Evolutionary conservation across 1,140 invertebrate species (phyloP).

Genomic region (Carcinoscorpius rotundicauda): DNA sequence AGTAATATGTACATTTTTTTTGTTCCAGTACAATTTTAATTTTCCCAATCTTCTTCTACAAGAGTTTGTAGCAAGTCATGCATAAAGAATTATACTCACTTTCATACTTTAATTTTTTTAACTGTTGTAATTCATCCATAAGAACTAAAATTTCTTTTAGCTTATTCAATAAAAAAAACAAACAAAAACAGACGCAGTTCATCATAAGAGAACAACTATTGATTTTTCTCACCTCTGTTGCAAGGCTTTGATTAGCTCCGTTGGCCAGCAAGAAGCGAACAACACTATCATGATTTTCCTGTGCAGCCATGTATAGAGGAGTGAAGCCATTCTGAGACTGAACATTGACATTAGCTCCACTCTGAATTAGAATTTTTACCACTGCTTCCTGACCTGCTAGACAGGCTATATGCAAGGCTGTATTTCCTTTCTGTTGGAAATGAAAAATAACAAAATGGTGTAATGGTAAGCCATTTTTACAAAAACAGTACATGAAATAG

Average conservation of each 20-base stretch:
- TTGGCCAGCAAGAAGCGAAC: slow-evolving; percentile 85
- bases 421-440: slow-evolving; percentile 73
- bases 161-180: too few relatives aligned
- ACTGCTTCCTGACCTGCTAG: slow-evolving; percentile 92
- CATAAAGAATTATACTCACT: too few relatives aligned
- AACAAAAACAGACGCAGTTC: too few relatives aligned
- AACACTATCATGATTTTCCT: slow-evolving; percentile 95
- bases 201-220: background rate
- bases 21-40: too few relatives aligned
- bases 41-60: too few relatives aligned
- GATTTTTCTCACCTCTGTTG: slow-evolving; percentile 58
- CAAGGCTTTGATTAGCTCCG: slow-evolving; percentile 92
- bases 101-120: too few relatives aligned
- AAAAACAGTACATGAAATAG: too few relatives aligned
- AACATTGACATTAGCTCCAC: slow-evolving; percentile 91
- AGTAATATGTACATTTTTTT: too few relatives aligned
- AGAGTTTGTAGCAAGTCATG: too few relatives aligned
- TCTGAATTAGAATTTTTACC: slow-evolving; percentile 73
- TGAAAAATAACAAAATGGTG: slow-evolving; percentile 4
- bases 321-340: slow-evolving; percentile 98
- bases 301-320: slow-evolving; percentile 97
- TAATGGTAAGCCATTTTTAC: too few relatives aligned
- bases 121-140: too few relatives aligned
- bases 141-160: too few relatives aligned
- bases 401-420: slow-evolving; percentile 95